These are phyloP conservation scores for Sebastes kiyomatsui DNA, from an alignment of 2,797 vertebrate species.

Conservation along the genomic window DNA sequence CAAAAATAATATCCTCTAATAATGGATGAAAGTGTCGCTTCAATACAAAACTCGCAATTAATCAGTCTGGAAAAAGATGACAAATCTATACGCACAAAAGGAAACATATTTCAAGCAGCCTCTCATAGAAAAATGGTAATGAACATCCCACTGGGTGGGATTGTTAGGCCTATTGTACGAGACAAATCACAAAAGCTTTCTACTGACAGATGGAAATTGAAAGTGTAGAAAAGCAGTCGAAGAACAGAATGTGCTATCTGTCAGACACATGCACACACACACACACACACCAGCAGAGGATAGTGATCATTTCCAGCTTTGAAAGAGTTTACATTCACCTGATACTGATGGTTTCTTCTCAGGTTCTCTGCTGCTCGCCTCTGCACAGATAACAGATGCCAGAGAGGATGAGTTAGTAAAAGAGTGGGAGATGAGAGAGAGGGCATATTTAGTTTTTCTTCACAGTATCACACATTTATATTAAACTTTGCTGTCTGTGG, in stretches of 20 bases:
- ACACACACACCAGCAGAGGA: not conserved
- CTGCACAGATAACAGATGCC: constrained; percentile 74
- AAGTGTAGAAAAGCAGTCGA: not conserved
- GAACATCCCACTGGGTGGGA: constrained; percentile 33
- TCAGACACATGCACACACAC: constrained; percentile 7
- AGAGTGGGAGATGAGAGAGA: not conserved
- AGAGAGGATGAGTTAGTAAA: constrained; percentile 2
- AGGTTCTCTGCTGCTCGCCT: constrained; percentile 95
- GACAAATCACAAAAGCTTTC: not conserved
- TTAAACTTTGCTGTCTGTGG: not conserved
- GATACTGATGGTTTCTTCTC: constrained; percentile 95
- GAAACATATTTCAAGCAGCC: constrained; percentile 11
- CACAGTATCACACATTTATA: not conserved
- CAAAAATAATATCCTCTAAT: not conserved
- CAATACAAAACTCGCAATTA: not conserved
- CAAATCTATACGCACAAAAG: not conserved
- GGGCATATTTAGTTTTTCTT: not conserved
- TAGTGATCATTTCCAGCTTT: constrained; percentile 10
- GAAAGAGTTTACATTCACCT: constrained; percentile 82
- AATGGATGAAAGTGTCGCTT: not conserved
- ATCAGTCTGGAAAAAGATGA: not conserved
- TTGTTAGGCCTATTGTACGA: constrained; percentile 12
- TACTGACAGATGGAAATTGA: constrained; percentile 15
- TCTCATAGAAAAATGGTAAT: not conserved
- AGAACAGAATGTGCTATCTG: not conserved